Evolutionary conservation across 2,113 vertebrate species (phyloP).

Genomic region (Baryphthengus martii): DNA sequence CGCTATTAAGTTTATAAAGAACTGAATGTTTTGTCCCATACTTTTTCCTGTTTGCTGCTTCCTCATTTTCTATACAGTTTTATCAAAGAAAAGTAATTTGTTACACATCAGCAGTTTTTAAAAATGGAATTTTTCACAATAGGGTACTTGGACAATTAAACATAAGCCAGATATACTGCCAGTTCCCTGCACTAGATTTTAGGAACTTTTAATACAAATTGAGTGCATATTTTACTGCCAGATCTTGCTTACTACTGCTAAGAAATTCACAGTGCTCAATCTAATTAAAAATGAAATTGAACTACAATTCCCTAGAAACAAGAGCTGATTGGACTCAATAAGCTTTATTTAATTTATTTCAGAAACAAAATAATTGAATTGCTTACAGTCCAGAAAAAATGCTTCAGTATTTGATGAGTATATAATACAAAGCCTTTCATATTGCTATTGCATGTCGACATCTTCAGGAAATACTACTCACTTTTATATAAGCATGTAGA

Average conservation of each 20-base stretch:
- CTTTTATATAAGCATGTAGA: not conserved
- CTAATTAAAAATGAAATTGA: conserved; percentile 83
- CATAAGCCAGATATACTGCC: conserved; percentile 60
- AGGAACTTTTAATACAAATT: conserved; percentile 72
- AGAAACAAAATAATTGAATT: conserved; percentile 78
- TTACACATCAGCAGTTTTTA: conserved; percentile 46
- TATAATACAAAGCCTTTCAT: conserved; percentile 3
- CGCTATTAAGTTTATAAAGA: not conserved
- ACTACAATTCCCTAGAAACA: conserved; percentile 77
- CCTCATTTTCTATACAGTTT: conserved; percentile 28
- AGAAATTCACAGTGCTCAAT: conserved; percentile 72
- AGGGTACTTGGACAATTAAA: conserved; percentile 67
- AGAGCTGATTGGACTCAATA: conserved; percentile 69
- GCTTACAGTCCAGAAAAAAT: conserved; percentile 56
- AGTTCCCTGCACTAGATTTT: conserved; percentile 60
- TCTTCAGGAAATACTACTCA: not conserved
- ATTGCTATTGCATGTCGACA: conserved; percentile 6
- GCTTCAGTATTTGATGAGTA: conserved; percentile 53
- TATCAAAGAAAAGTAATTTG: conserved; percentile 63
- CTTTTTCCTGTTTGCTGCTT: conserved; percentile 45
- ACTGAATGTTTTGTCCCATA: not conserved
- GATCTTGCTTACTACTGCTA: conserved; percentile 71
- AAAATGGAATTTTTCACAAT: conserved; percentile 59
- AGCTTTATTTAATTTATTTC: conserved; percentile 77
- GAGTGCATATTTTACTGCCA: conserved; percentile 70